Conservation (phyloP, 2,888 invertebrate species). For the Catocala sponsa region DNA sequence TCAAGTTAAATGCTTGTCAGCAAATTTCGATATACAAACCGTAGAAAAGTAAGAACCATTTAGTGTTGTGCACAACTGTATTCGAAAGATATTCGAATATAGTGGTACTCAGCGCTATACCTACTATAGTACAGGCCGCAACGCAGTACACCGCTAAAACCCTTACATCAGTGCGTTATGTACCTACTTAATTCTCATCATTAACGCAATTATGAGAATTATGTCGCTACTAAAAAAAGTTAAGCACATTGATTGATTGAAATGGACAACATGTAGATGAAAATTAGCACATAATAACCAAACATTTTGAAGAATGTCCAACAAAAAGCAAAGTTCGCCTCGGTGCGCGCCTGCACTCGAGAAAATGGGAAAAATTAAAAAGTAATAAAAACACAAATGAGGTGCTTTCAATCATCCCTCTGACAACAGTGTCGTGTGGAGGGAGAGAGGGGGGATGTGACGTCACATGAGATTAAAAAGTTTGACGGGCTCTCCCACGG, state of each 20-base stretch:
- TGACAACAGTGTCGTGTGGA: constrained; percentile 68
- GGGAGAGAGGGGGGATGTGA: constrained; percentile 55
- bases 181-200: too few relatives aligned
- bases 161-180: too few relatives aligned
- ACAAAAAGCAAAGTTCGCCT: constrained; percentile 36
- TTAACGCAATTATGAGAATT: too few relatives aligned
- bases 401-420: constrained; percentile 85
- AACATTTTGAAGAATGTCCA: constrained; percentile 7
- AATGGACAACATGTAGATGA: not conserved
- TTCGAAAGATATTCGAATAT: too few relatives aligned
- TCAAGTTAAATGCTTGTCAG: too few relatives aligned
- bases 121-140: too few relatives aligned
- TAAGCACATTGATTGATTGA: not conserved
- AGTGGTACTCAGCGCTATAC: too few relatives aligned
- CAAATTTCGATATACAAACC: too few relatives aligned
- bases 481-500: constrained; percentile 85
- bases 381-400: constrained; percentile 88
- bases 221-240: too few relatives aligned
- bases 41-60: too few relatives aligned
- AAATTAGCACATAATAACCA: not conserved
- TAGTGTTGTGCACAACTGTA: too few relatives aligned
- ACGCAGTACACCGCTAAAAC: too few relatives aligned
- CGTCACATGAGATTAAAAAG: constrained; percentile 88
- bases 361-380: constrained; percentile 85
- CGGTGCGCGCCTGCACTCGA: constrained; percentile 70